These are phyloP conservation scores for Condylura cristata DNA, from an alignment of 2,113 vertebrate genomes.

Conservation along the genomic window DNA sequence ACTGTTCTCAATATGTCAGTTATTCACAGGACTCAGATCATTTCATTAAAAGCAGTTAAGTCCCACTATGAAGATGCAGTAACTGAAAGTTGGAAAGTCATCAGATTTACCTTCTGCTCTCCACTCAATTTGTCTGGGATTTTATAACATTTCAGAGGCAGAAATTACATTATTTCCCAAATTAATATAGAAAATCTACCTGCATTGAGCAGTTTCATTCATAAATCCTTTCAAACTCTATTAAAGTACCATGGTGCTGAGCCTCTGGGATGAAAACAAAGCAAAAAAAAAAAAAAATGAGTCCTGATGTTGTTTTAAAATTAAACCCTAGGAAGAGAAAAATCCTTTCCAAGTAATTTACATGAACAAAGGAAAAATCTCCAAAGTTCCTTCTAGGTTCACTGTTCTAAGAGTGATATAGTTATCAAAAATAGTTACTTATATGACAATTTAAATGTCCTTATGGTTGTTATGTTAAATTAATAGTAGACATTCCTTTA, in stretches of 20 bases:
- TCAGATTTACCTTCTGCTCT: background rate
- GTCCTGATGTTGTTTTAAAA: background rate
- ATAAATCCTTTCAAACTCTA: constrained; percentile 30
- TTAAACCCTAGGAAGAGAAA: background rate
- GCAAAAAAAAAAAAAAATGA: background rate
- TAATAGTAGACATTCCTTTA: background rate
- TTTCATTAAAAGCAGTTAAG: constrained; percentile 47
- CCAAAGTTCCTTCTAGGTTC: background rate
- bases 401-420: background rate
- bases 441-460: no score
- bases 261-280: background rate
- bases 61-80: background rate
- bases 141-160: background rate
- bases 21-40: background rate
- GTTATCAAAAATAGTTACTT: no score
- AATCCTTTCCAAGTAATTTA: no score
- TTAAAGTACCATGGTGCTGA: background rate
- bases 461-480: no score
- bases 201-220: constrained; percentile 21
- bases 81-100: constrained; percentile 33
- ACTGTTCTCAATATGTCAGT: background rate
- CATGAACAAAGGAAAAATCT: background rate
- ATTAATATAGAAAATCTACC: background rate
- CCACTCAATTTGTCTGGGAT: constrained; percentile 34
- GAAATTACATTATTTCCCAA: background rate